A percentile compares a stretch with the other conserved stretches of the same genome.
Conservation (phyloP, 1,140 invertebrate species). For the Streblospio benedicti region DNA sequence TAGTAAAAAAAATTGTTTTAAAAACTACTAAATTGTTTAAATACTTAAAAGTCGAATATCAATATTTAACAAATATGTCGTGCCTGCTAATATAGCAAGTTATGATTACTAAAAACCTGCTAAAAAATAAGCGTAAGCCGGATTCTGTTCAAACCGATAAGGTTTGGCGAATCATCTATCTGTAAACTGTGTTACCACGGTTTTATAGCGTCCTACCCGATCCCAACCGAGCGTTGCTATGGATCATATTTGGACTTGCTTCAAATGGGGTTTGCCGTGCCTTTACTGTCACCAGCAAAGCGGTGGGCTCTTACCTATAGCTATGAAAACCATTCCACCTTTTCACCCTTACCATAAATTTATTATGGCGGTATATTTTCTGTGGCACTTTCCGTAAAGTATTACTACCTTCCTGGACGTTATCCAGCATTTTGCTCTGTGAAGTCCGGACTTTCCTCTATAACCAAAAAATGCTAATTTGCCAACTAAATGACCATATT, state of each 20-base stretch:
- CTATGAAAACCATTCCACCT: too few species aligned
- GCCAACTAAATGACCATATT: too few species aligned
- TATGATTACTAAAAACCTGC: too few species aligned
- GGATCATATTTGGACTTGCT: slow-evolving; percentile 1
- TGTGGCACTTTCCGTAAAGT: slow-evolving; percentile 5
- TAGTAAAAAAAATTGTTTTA: too few species aligned
- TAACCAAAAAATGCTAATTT: too few species aligned
- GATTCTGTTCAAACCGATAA: not conserved
- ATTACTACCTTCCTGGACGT: not conserved
- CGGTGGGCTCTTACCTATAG: slow-evolving; percentile 9
- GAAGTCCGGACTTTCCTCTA: slow-evolving; percentile 10
- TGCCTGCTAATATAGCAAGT: too few species aligned
- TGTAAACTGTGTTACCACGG: not conserved
- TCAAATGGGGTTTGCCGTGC: slow-evolving; percentile 3
- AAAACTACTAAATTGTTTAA: too few species aligned
- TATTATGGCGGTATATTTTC: slow-evolving; percentile 7
- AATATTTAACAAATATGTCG: too few species aligned
- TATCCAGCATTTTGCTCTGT: slow-evolving; percentile 1
- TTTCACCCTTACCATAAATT: slow-evolving; percentile 11
- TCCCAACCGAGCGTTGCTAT: not conserved
- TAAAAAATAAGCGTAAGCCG: too few species aligned
- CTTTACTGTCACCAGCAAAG: slow-evolving; percentile 9
- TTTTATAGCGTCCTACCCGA: not conserved
- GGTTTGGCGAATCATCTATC: too few species aligned
- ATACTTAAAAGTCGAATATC: too few species aligned